These are phyloP conservation scores for Petrocephalus sullivani DNA, from an alignment of 2,797 vertebrate species.

Conservation along the genomic window DNA sequence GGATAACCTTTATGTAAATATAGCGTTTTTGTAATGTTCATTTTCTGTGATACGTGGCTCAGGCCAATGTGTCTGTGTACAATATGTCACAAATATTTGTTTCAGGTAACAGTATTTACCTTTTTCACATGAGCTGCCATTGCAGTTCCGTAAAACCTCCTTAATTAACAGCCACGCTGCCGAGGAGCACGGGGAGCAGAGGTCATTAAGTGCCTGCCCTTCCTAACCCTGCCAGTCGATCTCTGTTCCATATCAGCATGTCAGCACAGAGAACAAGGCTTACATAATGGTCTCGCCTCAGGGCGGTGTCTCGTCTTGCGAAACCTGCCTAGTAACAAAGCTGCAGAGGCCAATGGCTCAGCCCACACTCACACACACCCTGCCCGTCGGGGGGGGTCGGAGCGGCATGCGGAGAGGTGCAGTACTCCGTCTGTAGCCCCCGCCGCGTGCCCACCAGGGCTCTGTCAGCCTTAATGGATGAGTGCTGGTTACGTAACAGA, in stretches of 20 bases:
- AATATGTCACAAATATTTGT: background rate
- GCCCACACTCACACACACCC: background rate
- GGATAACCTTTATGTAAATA: background rate
- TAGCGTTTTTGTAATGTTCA: background rate
- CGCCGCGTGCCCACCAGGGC: too few species aligned
- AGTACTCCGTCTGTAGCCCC: background rate
- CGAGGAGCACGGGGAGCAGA: background rate
- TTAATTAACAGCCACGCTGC: background rate
- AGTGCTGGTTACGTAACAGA: background rate
- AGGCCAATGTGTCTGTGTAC: background rate
- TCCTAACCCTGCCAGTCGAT: background rate
- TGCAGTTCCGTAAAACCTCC: background rate
- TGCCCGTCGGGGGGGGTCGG: background rate
- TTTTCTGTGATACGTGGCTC: background rate
- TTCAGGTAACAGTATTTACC: background rate
- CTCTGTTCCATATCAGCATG: constrained; percentile 32
- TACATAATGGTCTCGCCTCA: constrained; percentile 40
- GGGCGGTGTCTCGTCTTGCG: constrained; percentile 41
- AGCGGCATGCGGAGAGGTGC: background rate
- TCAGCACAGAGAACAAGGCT: constrained; percentile 35
- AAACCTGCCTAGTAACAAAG: constrained; percentile 46
- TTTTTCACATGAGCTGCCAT: background rate
- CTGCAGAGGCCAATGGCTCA: background rate
- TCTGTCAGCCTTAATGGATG: background rate
- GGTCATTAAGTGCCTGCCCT: background rate